Evolutionary conservation across 2,797 vertebrate species (phyloP).

Genomic region (Podargus strigoides): DNA sequence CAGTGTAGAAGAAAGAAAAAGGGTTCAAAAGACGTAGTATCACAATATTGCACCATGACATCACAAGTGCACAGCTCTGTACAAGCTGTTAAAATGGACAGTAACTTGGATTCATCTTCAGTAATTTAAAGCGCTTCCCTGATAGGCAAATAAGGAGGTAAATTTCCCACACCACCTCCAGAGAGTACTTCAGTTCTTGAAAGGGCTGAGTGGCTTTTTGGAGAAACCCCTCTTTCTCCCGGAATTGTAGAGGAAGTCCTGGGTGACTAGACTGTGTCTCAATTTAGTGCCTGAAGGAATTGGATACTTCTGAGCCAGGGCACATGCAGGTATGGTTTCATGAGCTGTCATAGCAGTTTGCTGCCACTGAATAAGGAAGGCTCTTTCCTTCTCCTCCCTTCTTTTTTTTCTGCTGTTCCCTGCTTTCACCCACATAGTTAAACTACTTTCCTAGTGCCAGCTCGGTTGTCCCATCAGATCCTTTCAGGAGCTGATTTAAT

Average conservation of each 20-base stretch:
- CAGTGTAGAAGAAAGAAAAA: not conserved
- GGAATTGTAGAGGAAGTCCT: not conserved
- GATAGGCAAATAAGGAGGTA: not conserved
- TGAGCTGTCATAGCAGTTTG: not conserved
- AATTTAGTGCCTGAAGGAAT: not conserved
- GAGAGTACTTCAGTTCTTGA: not conserved
- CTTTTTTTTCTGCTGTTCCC: fast-evolving
- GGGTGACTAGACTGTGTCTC: not conserved
- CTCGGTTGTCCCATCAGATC: not conserved
- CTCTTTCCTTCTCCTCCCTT: not conserved
- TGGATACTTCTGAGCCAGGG: not conserved
- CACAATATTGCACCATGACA: not conserved
- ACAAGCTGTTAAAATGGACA: not conserved
- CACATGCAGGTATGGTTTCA: fast-evolving
- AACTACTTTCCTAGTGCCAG: not conserved
- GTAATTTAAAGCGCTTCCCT: not conserved
- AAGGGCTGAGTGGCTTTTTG: not conserved
- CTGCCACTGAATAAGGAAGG: not conserved
- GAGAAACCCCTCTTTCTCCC: not conserved
- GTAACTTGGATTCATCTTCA: not conserved
- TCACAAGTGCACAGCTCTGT: not conserved
- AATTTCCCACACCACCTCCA: not conserved
- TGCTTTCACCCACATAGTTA: not conserved
- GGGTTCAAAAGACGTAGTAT: not conserved
- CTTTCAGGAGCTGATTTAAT: not conserved